Percentiles rank a stretch among this genome's conserved stretches.
Evolutionary conservation across 2,797 vertebrate species (phyloP).

Genomic region (Betta splendens): DNA sequence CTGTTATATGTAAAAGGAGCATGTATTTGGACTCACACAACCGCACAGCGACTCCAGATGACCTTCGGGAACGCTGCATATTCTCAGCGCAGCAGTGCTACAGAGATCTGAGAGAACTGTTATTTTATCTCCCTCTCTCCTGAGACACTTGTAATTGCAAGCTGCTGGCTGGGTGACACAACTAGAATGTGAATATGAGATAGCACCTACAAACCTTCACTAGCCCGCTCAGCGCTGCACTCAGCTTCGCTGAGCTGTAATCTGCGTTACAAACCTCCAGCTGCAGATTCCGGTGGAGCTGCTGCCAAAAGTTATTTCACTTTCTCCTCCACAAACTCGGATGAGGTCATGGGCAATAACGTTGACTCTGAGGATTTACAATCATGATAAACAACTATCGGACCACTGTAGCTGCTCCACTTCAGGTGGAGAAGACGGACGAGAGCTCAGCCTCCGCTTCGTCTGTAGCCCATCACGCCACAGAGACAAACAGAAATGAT

Average conservation of each 20-base stretch:
- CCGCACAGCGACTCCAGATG: constrained; percentile 5
- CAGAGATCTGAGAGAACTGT: constrained; percentile 3
- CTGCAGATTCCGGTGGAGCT: background rate
- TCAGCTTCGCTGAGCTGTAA: constrained; percentile 10
- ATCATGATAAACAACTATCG: constrained; percentile 10
- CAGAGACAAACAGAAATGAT: constrained; percentile 25
- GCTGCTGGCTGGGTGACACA: constrained; percentile 17
- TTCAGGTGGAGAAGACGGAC: constrained; percentile 9
- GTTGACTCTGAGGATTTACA: constrained; percentile 6
- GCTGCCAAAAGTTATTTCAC: constrained; percentile 1
- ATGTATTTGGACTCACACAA: no score
- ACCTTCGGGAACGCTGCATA: constrained; percentile 1
- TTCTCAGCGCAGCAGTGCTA: constrained; percentile 14
- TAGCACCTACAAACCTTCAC: constrained; percentile 28
- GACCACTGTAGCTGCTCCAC: background rate
- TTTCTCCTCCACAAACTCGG: background rate
- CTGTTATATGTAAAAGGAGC: background rate
- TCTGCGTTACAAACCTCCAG: constrained; percentile 14
- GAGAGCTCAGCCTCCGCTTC: background rate
- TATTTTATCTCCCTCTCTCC: constrained; percentile 19
- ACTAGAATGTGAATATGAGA: constrained; percentile 32
- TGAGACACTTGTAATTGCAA: constrained; percentile 47
- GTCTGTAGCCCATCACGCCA: constrained; percentile 1
- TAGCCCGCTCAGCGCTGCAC: constrained; percentile 10
- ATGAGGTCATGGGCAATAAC: constrained; percentile 5